Conservation (phyloP, 2,888 invertebrate species). For the Catotricha subobsoleta region DNA sequence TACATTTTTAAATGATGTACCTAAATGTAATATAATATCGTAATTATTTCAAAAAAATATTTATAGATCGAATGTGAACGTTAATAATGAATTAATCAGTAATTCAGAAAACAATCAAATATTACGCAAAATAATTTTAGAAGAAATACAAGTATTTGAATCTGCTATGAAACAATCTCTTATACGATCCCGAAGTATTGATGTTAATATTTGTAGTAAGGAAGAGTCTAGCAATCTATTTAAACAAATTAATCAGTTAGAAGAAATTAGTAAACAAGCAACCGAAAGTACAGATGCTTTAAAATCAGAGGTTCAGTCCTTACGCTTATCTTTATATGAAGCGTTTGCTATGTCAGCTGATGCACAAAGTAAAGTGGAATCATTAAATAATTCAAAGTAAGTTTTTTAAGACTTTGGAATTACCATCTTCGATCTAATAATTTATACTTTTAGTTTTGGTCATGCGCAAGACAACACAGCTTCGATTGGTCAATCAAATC, state of each 20-base stretch:
- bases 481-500: slow-evolving; percentile 21
- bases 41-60: neutral
- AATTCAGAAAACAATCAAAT: slow-evolving; percentile 16
- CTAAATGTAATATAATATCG: neutral
- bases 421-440: neutral
- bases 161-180: slow-evolving; percentile 43
- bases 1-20: neutral
- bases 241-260: slow-evolving; percentile 33
- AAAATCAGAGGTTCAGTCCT: slow-evolving; percentile 37
- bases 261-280: slow-evolving; percentile 42
- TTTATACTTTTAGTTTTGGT: slow-evolving; percentile 3
- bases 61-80: neutral
- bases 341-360: slow-evolving; percentile 28
- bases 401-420: slow-evolving; percentile 9
- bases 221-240: slow-evolving; percentile 36
- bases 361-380: slow-evolving; percentile 23
- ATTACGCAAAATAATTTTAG: slow-evolving; percentile 41
- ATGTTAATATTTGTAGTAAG: slow-evolving; percentile 32
- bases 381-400: slow-evolving; percentile 24
- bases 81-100: neutral
- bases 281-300: slow-evolving; percentile 40
- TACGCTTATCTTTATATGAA: slow-evolving; percentile 32
- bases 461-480: slow-evolving; percentile 2
- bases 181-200: slow-evolving; percentile 33
- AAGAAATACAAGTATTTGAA: slow-evolving; percentile 47